phyloP scores from a whole-genome alignment of 2,797 vertebrate genomes.

The Hippopotamyrus pictus region DNA sequence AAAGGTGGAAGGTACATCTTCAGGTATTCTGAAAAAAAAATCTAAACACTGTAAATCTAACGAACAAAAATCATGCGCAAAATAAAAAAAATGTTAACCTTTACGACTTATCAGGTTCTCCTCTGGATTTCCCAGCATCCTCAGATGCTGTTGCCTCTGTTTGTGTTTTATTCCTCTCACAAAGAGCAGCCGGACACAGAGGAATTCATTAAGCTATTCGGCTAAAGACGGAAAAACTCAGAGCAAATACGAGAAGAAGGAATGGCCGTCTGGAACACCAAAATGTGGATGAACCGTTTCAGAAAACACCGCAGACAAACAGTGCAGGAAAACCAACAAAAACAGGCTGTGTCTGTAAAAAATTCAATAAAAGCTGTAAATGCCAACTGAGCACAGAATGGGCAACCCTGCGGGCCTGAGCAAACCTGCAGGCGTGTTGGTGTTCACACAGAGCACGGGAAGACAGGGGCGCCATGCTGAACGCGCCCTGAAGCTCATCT shows the following conservation, averaged over 20 bases:
- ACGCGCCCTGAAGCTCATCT: background rate
- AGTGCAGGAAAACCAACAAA: background rate
- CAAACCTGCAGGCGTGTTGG: background rate
- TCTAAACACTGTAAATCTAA: background rate
- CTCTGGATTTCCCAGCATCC: background rate
- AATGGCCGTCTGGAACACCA: background rate
- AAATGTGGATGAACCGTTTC: background rate
- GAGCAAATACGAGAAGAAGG: background rate
- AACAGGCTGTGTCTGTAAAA: background rate
- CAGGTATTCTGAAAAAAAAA: background rate
- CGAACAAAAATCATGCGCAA: background rate
- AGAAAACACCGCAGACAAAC: background rate
- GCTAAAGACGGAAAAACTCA: background rate
- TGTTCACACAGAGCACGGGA: background rate
- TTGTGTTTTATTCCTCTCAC: background rate
- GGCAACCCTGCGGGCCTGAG: background rate
- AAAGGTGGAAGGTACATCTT: background rate
- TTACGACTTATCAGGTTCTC: background rate
- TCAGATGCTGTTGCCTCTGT: background rate
- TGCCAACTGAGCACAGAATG: background rate
- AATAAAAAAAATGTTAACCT: background rate
- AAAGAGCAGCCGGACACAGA: background rate
- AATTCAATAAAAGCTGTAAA: background rate
- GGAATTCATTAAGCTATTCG: background rate
- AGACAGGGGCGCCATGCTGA: background rate